Conservation (phyloP, 2,113 vertebrate genomes). For the Rhinolophus sinicus region DNA sequence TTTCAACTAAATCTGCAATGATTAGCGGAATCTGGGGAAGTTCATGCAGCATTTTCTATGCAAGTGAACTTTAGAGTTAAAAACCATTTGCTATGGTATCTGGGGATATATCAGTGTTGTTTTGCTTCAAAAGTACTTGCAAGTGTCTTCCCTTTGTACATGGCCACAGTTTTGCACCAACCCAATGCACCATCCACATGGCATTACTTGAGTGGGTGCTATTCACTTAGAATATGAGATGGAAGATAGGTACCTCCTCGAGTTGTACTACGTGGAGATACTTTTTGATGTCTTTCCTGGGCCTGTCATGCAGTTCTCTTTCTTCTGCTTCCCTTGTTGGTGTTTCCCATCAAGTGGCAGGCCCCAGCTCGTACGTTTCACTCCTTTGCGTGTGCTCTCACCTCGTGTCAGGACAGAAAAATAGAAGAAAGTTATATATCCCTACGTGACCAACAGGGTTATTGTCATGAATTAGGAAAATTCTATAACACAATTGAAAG, state of each 20-base stretch:
- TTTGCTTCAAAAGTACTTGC: background rate
- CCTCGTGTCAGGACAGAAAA: background rate
- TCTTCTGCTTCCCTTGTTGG: background rate
- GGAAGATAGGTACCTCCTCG: no score
- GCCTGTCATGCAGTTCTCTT: background rate
- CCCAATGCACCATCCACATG: background rate
- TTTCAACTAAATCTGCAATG: background rate
- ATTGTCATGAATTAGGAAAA: background rate
- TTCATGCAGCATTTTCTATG: background rate
- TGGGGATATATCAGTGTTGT: background rate
- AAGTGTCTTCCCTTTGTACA: background rate
- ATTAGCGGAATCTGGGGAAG: background rate
- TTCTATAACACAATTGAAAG: background rate
- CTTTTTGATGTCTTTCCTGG: background rate
- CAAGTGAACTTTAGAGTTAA: background rate
- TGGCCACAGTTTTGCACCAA: background rate
- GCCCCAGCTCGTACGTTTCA: background rate
- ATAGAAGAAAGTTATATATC: background rate
- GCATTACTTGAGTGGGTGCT: background rate
- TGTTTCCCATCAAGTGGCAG: background rate
- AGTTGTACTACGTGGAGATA: background rate
- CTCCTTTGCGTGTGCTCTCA: background rate
- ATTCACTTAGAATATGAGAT: background rate
- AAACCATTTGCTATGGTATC: background rate
- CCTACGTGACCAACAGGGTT: background rate